Evolutionary conservation across 2,113 vertebrate species (phyloP), one percentile per base, ranked within the genome.

Genomic region (Tupaia tana): DNA sequence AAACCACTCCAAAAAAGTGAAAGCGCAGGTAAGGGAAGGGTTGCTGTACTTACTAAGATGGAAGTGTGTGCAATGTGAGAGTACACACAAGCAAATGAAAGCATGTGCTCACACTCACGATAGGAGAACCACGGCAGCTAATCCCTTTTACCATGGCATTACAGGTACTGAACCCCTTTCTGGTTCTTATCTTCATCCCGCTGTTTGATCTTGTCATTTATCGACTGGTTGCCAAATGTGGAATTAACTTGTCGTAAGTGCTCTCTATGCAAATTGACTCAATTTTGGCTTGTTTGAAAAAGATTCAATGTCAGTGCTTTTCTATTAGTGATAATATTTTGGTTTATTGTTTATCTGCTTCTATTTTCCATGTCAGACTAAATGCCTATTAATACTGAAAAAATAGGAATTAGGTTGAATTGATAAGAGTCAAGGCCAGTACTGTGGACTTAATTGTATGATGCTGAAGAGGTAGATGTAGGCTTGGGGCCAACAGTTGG

Each of bases 171-270:
- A 99, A 99, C 83, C 99, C 99, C 91, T 97, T 99, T 97, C 98
- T 99, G 98, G 99, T 99, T 97, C 99, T 99, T 93, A 58, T 99
- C 96, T 99, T 99, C 92, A 98, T 99, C 90, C 99, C 99, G 14
- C 84, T 99, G 97, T 99, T 99, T 98, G 99, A 99, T 97, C 98
- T 99, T 97, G 97, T 99, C 59, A 96, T 99, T 86, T 99, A 99
- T 96, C 99, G 99, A 5, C 98, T 99, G 67, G 81, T 99, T 61
- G 97, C 97, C 95, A 98, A 98, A 91, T 99, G 99, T 97, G 98
- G 98, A 97, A 98, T 99, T 97, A 99, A 99, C 56, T 98, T 99
- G 97, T 99, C 99, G 99, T 99, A 98, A 99, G 99, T 99, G 94
- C 13, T 96, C 52, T 52, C 31, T 27, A 15, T 70, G 19, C 58